phyloP scores from a whole-genome alignment of 2,888 invertebrate genomes.

The Psylliodes chrysocephalus region DNA sequence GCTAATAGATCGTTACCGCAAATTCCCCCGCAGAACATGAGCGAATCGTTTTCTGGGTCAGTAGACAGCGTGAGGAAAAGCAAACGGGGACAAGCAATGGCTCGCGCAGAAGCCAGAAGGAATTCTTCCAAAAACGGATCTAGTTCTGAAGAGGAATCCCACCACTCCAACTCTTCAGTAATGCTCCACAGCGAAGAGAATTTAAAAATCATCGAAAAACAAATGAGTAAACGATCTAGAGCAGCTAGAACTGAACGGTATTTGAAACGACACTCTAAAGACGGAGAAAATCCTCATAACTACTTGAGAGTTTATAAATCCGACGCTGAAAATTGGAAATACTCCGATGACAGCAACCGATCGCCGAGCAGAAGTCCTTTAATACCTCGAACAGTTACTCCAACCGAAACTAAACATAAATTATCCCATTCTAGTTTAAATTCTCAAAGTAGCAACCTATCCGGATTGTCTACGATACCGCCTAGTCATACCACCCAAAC shows the following conservation, averaged over 20 bases:
- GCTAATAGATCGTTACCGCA: slow-evolving; percentile 48
- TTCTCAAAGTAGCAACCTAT: slow-evolving; percentile 52
- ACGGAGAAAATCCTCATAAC: slow-evolving; percentile 69
- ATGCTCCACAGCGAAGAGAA: slow-evolving; percentile 78
- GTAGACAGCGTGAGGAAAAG: slow-evolving; percentile 67
- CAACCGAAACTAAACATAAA: slow-evolving; percentile 39
- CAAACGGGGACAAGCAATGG: slow-evolving; percentile 72
- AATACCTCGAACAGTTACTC: slow-evolving; percentile 37
- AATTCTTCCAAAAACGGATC: slow-evolving; percentile 71
- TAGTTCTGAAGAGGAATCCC: slow-evolving; percentile 79
- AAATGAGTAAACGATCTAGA: slow-evolving; percentile 73
- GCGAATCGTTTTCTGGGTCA: slow-evolving; percentile 58
- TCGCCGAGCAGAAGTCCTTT: slow-evolving; percentile 57
- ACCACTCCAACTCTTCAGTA: slow-evolving; percentile 75
- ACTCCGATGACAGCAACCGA: slow-evolving; percentile 50
- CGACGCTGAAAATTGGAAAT: slow-evolving; percentile 41
- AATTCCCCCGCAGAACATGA: slow-evolving; percentile 55
- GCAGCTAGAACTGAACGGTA: slow-evolving; percentile 84
- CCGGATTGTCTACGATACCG: slow-evolving; percentile 62
- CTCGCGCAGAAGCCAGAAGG: slow-evolving; percentile 74
- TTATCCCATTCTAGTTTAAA: slow-evolving; percentile 49
- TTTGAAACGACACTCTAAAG: slow-evolving; percentile 78
- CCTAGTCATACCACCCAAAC: slow-evolving; percentile 57
- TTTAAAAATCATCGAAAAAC: slow-evolving; percentile 64
- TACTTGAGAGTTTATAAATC: slow-evolving; percentile 8